phyloP scores from a whole-genome alignment of 2,888 invertebrate genomes.

The Drosophila percnosoma region DNA sequence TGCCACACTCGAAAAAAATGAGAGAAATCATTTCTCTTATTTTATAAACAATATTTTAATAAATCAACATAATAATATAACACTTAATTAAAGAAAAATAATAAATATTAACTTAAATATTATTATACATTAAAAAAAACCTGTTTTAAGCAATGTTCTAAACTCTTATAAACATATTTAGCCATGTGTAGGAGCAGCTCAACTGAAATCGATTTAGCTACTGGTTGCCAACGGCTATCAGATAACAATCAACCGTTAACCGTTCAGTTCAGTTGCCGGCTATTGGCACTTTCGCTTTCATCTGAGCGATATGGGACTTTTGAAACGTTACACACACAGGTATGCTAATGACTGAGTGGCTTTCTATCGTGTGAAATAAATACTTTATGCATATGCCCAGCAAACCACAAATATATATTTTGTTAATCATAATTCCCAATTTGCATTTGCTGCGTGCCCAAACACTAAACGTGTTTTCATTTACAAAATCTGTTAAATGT shows the following conservation, averaged over 20 bases:
- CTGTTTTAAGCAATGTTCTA: background rate
- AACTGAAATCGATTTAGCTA: background rate
- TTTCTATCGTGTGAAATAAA: constrained; percentile 65
- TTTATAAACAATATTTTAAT: background rate
- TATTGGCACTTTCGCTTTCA: constrained; percentile 63
- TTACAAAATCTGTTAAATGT: constrained; percentile 41
- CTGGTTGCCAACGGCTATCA: background rate
- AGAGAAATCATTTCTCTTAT: background rate
- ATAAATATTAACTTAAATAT: background rate
- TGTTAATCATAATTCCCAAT: constrained; percentile 59
- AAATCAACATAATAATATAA: background rate
- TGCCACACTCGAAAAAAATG: background rate
- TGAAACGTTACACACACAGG: constrained; percentile 25
- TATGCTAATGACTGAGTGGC: constrained; percentile 66
- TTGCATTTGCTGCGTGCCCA: constrained; percentile 58
- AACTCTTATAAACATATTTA: background rate
- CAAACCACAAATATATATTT: constrained; percentile 14
- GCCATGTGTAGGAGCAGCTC: background rate
- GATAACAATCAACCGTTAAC: background rate
- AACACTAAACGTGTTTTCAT: constrained; percentile 61
- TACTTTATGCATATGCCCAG: constrained; percentile 26
- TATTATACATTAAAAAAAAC: background rate
- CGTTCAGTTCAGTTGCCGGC: constrained; percentile 14
- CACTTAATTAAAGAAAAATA: background rate
- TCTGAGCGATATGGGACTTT: constrained; percentile 24